Base-by-base conservation (phyloP, 2,888 invertebrate genomes). In the Anaspis maculata region DNA sequence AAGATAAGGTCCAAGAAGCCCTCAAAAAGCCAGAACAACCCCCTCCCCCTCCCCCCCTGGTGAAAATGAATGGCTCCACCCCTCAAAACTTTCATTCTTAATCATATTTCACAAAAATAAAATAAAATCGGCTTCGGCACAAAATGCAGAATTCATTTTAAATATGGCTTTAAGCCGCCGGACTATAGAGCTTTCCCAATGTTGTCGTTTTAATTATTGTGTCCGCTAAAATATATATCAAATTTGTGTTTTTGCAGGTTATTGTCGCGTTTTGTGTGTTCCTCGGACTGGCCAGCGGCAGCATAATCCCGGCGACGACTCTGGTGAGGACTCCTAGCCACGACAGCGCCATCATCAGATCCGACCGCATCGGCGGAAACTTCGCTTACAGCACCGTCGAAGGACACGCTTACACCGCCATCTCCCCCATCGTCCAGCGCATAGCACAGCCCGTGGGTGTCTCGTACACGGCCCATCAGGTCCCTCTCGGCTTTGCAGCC, bases 371-470 rank as follows among this genome's bases (percentile, higher is more conserved):
- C 34, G 72, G 71, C 32, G 70, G 71, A 34, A 72, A 70, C 59
- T 73, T 73, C 54, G 71, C 71, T 22, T 73, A 73, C 59, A 69
- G 67, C 48, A 66, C 68, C 25, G 59, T 67, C 27, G 71, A 72
- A 56, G 67, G 65, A 39, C 71, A 71, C 48, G 71, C 70, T 12
- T 71, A 71, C 52, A 49, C 58, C 13, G 30, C 30, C 27, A 24
- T 30, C 9, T 30, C 30, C 42, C 69, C 70, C 33, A 52, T 67
- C 25, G 54, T 68, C 33, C 51, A 54, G 28, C 34, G 36, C 12
- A 22, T 43, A 9, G 23, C 44, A 13, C 28, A 30, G 5, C 38
- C 41, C 13, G 41, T 44, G 2, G 39, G 27, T 12, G 34, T 39
- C 41, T n/a, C n/a, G n/a, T 42, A 40, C 42, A 41, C 39, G 16